Percentiles rank a stretch among this genome's conserved stretches.
Evolutionary conservation across 2,888 invertebrate genomes (phyloP).

Genomic region (Timema cristinae): DNA sequence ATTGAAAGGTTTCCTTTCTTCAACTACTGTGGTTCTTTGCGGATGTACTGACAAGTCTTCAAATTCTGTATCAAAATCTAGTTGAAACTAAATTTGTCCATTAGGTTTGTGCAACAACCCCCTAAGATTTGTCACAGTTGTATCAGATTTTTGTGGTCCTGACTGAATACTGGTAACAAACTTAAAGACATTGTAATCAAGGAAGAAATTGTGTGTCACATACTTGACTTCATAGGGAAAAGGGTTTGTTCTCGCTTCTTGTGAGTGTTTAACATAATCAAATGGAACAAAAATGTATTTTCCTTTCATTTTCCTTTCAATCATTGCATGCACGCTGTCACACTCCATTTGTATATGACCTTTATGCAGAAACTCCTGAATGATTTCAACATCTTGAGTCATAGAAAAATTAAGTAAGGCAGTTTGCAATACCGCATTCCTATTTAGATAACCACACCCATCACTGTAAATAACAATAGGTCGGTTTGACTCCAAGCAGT

Average conservation of each 20-base stretch:
- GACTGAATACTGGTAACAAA: neutral
- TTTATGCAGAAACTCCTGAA: too few relatives aligned
- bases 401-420: constrained; percentile 1
- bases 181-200: neutral
- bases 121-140: neutral
- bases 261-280: too few relatives aligned
- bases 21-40: too few relatives aligned
- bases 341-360: too few relatives aligned
- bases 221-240: neutral
- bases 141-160: neutral
- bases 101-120: neutral
- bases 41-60: too few relatives aligned
- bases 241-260: constrained; percentile 1
- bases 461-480: constrained; percentile 1
- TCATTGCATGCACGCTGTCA: too few relatives aligned
- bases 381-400: neutral
- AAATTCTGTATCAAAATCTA: neutral
- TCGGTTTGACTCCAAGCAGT: neutral
- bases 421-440: neutral
- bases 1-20: too few relatives aligned
- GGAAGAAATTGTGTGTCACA: neutral
- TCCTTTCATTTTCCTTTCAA: too few relatives aligned
- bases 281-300: too few relatives aligned
- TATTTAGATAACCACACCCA: neutral
- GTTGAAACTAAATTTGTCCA: neutral